phyloP scores from a whole-genome alignment of 2,888 invertebrate species.

The Halictus quadricinctus region DNA sequence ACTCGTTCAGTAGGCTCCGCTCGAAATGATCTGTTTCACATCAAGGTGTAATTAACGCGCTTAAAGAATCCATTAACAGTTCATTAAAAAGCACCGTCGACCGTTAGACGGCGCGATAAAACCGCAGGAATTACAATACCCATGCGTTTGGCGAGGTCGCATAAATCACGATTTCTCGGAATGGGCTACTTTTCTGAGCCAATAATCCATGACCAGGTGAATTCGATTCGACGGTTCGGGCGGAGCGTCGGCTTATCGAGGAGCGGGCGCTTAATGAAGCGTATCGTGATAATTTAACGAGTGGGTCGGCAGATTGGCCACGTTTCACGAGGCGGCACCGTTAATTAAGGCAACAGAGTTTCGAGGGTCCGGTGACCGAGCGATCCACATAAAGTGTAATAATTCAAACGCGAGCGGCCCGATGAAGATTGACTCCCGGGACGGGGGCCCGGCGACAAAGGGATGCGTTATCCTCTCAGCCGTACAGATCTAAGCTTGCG shows the following conservation, averaged over 20 bases:
- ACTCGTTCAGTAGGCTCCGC: too few species aligned
- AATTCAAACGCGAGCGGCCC: conserved; percentile 52
- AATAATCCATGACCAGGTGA: conserved; percentile 32
- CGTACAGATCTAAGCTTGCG: conserved; percentile 31
- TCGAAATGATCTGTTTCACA: too few species aligned
- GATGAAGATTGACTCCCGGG: conserved; percentile 54
- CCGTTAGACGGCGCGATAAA: neutral
- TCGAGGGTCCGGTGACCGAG: conserved; percentile 48
- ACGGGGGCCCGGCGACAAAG: conserved; percentile 48
- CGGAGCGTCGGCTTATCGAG: conserved; percentile 48
- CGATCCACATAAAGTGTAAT: conserved; percentile 53
- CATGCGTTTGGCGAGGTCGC: neutral
- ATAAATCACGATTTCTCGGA: conserved; percentile 25
- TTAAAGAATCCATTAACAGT: neutral
- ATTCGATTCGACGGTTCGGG: conserved; percentile 41
- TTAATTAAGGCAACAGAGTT: conserved; percentile 70
- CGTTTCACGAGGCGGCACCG: conserved; percentile 68
- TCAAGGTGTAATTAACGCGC: too few species aligned
- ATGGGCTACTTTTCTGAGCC: conserved; percentile 12
- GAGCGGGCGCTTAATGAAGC: conserved; percentile 59
- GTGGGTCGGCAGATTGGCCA: conserved; percentile 57
- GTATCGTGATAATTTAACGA: conserved; percentile 71
- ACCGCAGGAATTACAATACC: conserved; percentile 11
- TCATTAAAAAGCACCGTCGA: neutral
- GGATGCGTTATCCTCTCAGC: conserved; percentile 34